Percentiles rank a stretch among this genome's conserved stretches.
phyloP scores from a whole-genome alignment of 92 coral and sea anemone species.

The Scolanthus callimorphus region DNA sequence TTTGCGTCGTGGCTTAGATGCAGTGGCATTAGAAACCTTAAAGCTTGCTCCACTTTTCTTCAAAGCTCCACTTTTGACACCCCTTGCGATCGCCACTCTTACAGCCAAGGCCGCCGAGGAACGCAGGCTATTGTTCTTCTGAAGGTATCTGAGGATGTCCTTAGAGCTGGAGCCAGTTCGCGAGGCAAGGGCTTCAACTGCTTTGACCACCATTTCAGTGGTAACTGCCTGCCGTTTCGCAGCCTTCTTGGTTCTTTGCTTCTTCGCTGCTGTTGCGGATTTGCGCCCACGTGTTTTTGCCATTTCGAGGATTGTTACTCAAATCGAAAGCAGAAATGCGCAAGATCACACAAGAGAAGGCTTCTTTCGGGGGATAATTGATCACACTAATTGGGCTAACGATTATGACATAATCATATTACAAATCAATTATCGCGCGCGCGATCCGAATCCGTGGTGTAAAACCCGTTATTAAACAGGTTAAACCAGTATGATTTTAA shows the following conservation, averaged over 20 bases:
- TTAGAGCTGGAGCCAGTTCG: conserved; percentile 72
- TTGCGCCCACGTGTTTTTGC: conserved; percentile 25
- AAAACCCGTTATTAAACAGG: too few species aligned
- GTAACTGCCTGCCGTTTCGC: conserved; percentile 47
- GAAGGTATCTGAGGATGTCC: conserved; percentile 58
- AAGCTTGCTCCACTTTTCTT: conserved; percentile 47
- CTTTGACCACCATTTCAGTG: conserved; percentile 43
- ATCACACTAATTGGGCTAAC: background rate
- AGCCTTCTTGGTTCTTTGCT: conserved; percentile 29
- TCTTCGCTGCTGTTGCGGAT: conserved; percentile 26
- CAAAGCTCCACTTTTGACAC: conserved; percentile 58
- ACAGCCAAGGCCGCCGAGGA: conserved; percentile 35
- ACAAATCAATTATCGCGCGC: background rate
- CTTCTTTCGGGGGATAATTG: background rate
- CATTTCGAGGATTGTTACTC: conserved; percentile 18
- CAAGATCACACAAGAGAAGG: background rate
- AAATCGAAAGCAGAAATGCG: background rate
- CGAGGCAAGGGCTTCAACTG: conserved; percentile 67
- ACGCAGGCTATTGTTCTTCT: conserved; percentile 29
- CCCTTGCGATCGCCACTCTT: conserved; percentile 71
- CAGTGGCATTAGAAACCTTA: conserved; percentile 44
- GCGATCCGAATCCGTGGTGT: too few species aligned
- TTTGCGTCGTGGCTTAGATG: conserved; percentile 10
- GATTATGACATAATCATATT: background rate
- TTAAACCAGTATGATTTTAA: too few species aligned